Base-by-base conservation (phyloP, 2,888 invertebrate species). In the Tethea ocularis region DNA sequence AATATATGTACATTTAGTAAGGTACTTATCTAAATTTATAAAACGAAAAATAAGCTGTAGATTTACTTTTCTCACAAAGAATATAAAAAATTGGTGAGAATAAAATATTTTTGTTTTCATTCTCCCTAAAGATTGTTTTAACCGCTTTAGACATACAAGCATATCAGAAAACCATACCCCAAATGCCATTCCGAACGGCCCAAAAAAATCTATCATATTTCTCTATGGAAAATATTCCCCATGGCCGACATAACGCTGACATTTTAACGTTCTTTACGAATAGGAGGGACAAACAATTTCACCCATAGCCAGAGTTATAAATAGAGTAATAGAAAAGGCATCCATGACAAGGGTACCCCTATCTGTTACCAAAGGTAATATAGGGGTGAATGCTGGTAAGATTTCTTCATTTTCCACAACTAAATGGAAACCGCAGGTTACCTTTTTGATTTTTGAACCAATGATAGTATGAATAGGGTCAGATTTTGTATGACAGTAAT, bases 351-450 rank as follows among this genome's bases (percentile, higher is more conserved):
- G 77, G 81, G 80, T 78, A 60, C 13, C 65, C 55, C 69, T 74
- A 75, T 77, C 74, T 71, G 77, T 81, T 75, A 72, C 75, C 57
- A 60, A 60, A 65, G 67, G 76, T 72, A 74, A 77, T 78, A 78
- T 74, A 66, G 62, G 62, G 57, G 57, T 62, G 55, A 52, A 59
- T 52, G 52, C 58, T 52, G 60, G 65, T 22, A 22, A 29, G 33
- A 20, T 54, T 33, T 36, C 33, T 54, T 33, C 54, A 33, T 54
- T 22, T 33, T 22, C 13, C 11, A 22, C 33, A 13, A 20, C 15
- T 36, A 15, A 54, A 54, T 54, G 20, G 33, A 36, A 29, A 11
- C 33, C n/a, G 54, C 24, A 8, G 7, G 33, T 5, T 54, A 54
- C 22, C 54, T 1, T 54, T 54, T 17, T 7, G 46, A 46, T 20